Base-by-base conservation (phyloP, 2,797 vertebrate species). In the Hirundo rustica region DNA sequence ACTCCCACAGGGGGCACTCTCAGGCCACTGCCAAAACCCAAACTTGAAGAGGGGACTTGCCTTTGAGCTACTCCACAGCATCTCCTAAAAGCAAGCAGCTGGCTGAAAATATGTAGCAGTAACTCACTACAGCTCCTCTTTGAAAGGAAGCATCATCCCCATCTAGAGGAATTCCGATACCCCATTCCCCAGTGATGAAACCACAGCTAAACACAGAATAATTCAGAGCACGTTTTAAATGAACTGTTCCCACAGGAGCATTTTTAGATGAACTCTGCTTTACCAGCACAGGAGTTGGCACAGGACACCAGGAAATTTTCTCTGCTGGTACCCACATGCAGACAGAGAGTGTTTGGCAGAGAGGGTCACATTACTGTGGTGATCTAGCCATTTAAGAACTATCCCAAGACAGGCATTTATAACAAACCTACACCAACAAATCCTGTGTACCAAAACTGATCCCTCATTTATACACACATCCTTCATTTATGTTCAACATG, bases 1-100 rank as follows among this genome's bases (percentile, higher is more conserved):
- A 19, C 51, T 91, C 73, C 86, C 88, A 93, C 53, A 96, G 94
- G 38, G 77, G 92, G 84, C 94, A 88, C 85, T 89, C 60, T 93
- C 47, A 71, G 71, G 89, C 81, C 53, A 58, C 66, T 81, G 73
- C 42, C 61, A 87, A 93, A 93, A 70, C 16, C 48, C 48, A 75
- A 30, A 57, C 48, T 14, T 36, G 29, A 80, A 29, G 55, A 44
- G 12, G 2, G 19, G 30, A 61, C 40, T 71, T 95, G 62, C 26
- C 74, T 92, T 89, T 38, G 50, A 86, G 60, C 42, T 72, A 50
- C 61, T 88, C 64, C 60, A 36, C 17, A 61, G 65, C 29, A 75
- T 67, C 38, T 81, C 50, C 45, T 74, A 53, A 54, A 54, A 80
- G 26, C 45, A 86, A 93, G 62, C 3, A 32, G 40, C 32, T 77